These are phyloP conservation scores for Priapulus caudatus DNA, from an alignment of 2,888 invertebrate genomes.

Conservation along the genomic window DNA sequence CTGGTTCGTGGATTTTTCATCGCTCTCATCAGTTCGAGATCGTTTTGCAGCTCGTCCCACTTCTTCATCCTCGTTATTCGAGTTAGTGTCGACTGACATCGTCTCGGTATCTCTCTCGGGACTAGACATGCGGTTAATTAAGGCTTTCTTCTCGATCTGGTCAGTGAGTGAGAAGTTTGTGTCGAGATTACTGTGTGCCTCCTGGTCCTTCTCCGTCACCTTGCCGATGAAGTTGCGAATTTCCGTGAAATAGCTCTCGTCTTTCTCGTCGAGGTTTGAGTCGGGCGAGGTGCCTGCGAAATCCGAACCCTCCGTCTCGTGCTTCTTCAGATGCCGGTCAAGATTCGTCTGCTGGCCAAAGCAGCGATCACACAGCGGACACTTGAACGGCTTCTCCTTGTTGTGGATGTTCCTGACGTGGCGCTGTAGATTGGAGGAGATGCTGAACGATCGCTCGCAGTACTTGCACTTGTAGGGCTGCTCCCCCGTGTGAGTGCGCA, in stretches of 20 bases:
- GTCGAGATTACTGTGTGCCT: not conserved
- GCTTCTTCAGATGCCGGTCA: slow-evolving; percentile 92
- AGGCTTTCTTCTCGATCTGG: not conserved
- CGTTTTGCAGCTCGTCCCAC: no score
- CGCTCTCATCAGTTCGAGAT: not conserved
- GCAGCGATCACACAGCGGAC: slow-evolving; percentile 83
- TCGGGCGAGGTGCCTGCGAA: slow-evolving; percentile 6
- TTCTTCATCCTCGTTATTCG: not conserved
- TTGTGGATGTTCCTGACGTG: slow-evolving; percentile 98
- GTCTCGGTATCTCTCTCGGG: not conserved
- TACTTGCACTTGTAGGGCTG: slow-evolving; percentile 61
- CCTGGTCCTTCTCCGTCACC: slow-evolving; percentile 48
- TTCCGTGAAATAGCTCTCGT: slow-evolving; percentile 64
- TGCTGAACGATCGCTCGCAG: slow-evolving; percentile 93
- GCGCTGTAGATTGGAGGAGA: slow-evolving; percentile 89
- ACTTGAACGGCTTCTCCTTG: slow-evolving; percentile 84
- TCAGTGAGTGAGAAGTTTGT: not conserved
- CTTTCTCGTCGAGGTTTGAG: slow-evolving; percentile 19
- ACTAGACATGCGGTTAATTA: not conserved
- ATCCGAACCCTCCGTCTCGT: slow-evolving; percentile 53
- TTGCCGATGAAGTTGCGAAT: slow-evolving; percentile 87
- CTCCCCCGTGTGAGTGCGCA: slow-evolving; percentile 96
- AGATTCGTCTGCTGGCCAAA: slow-evolving; percentile 99
- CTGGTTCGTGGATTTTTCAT: not conserved
- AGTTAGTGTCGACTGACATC: not conserved